phyloP scores from a whole-genome alignment of 2,113 vertebrate species.

The Microtus oregoni region DNA sequence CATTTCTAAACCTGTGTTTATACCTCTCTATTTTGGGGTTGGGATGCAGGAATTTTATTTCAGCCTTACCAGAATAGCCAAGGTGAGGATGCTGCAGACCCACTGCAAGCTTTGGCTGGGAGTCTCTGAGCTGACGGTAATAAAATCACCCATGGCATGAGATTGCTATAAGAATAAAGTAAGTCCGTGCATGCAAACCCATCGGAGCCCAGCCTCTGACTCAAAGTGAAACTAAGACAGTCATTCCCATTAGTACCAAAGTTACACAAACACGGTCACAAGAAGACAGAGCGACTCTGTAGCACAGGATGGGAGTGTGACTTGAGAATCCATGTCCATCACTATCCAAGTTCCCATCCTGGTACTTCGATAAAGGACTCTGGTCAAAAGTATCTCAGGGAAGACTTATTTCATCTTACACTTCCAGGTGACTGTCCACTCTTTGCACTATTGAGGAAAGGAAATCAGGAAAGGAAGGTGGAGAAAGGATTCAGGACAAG shows the following conservation, averaged over 20 bases:
- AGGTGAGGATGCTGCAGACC: not conserved
- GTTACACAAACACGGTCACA: not conserved
- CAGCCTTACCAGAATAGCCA: not conserved
- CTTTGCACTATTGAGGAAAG: not conserved
- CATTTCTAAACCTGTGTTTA: not conserved
- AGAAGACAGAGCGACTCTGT: not conserved
- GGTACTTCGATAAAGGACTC: not conserved
- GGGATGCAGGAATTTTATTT: not conserved
- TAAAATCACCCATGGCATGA: not conserved
- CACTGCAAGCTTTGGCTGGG: not conserved
- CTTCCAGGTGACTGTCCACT: not conserved
- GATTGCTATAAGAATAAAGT: not conserved
- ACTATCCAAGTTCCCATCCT: not conserved
- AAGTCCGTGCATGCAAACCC: not conserved
- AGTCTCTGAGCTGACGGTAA: not conserved
- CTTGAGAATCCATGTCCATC: slow-evolving; percentile 34
- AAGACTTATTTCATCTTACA: not conserved
- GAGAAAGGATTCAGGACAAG: not conserved
- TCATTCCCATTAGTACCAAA: not conserved
- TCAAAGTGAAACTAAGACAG: not conserved
- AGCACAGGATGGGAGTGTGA: not conserved
- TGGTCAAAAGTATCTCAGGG: not conserved
- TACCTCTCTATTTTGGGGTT: not conserved
- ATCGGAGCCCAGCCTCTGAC: not conserved
- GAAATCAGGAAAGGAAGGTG: not conserved